Evolutionary conservation across 2,888 invertebrate genomes (phyloP).

Genomic region (Mantis religiosa): DNA sequence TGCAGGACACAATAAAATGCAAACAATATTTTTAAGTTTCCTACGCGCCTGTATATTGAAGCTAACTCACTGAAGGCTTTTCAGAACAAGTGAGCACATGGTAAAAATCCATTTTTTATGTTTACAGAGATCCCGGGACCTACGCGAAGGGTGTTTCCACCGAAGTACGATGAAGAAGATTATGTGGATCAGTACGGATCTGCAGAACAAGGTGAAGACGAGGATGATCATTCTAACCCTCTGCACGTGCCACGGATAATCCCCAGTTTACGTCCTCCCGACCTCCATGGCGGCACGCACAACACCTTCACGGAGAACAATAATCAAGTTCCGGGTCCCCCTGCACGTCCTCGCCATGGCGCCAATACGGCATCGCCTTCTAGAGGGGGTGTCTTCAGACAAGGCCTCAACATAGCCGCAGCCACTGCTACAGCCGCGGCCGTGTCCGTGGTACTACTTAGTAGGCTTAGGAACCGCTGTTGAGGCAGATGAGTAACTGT

Average conservation of each 20-base stretch:
- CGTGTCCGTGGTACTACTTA: neutral
- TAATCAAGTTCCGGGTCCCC: conserved; percentile 14
- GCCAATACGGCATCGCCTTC: neutral
- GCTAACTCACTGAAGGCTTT: no score
- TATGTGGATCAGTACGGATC: conserved; percentile 60
- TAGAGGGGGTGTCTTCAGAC: neutral
- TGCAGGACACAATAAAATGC: no score
- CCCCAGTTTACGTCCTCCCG: conserved; percentile 25
- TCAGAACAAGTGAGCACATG: no score
- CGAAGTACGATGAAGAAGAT: conserved; percentile 52
- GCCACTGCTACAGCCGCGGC: neutral
- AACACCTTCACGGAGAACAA: conserved; percentile 25
- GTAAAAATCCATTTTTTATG: neutral
- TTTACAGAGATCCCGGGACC: conserved; percentile 72
- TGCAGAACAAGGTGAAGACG: conserved; percentile 65
- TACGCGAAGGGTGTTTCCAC: conserved; percentile 54
- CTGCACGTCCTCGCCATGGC: neutral
- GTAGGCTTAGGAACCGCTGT: neutral
- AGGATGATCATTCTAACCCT: conserved; percentile 48
- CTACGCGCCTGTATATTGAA: no score
- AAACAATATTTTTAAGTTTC: no score
- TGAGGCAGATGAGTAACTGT: neutral
- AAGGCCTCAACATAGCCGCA: neutral
- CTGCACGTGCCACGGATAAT: conserved; percentile 32
- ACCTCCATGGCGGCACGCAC: conserved; percentile 20